phyloP scores from a whole-genome alignment of 2,113 vertebrate species.

The Tricholaema leucomelas region DNA sequence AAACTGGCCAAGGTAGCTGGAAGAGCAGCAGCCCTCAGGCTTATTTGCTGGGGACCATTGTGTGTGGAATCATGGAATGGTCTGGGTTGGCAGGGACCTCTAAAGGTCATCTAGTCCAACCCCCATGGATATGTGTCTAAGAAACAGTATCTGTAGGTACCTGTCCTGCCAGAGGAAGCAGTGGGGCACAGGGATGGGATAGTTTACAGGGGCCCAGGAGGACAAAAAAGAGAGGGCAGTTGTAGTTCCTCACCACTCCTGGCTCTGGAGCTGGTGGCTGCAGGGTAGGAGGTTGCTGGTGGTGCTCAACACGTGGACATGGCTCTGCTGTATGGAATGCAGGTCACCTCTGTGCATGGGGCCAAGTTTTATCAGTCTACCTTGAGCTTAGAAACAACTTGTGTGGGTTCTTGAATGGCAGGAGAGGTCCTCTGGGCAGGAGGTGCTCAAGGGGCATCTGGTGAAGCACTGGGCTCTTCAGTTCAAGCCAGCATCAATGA shows the following conservation, averaged over 20 bases:
- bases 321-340: background rate
- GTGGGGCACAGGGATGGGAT: background rate
- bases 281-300: background rate
- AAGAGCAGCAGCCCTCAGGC: background rate
- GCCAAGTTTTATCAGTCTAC: background rate
- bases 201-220: background rate
- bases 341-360: background rate
- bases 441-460: background rate
- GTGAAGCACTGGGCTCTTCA: background rate
- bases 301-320: fast-evolving
- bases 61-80: background rate
- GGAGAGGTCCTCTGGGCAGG: background rate
- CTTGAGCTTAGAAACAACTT: background rate
- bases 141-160: background rate
- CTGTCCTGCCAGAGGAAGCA: background rate
- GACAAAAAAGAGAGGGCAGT: background rate
- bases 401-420: background rate
- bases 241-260: background rate
- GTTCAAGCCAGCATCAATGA: background rate
- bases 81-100: too few relatives aligned
- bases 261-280: background rate
- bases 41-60: background rate
- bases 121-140: too few relatives aligned
- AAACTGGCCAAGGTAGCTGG: background rate
- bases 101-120: too few relatives aligned